A percentile compares a stretch with the other conserved stretches of the same genome.
Evolutionary conservation across 2,797 vertebrate species (phyloP).

Genomic region (Hemitrygon akajei): DNA sequence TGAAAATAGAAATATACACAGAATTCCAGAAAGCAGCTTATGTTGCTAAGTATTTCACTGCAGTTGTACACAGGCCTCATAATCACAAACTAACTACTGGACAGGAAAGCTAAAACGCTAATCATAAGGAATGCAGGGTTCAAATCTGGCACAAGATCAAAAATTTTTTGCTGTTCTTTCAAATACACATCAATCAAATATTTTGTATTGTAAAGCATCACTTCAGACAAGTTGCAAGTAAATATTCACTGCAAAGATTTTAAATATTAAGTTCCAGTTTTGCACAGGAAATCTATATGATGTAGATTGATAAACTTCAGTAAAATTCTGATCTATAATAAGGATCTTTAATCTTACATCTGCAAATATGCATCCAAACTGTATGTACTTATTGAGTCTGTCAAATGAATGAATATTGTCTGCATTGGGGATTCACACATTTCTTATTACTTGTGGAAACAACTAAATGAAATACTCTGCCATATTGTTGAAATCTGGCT

Average conservation of each 20-base stretch:
- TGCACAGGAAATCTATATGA: background rate
- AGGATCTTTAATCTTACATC: background rate
- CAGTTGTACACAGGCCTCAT: background rate
- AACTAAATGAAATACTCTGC: background rate
- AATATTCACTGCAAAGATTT: background rate
- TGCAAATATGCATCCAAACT: background rate
- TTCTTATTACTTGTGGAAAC: background rate
- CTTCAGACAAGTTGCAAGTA: background rate
- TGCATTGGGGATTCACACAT: background rate
- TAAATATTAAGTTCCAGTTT: background rate
- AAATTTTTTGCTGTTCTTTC: background rate
- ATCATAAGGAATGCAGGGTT: background rate
- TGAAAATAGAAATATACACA: background rate
- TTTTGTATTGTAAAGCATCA: background rate
- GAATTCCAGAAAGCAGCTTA: background rate
- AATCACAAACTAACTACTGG: background rate
- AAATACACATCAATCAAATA: background rate
- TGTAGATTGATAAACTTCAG: background rate
- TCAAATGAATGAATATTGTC: background rate
- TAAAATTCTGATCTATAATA: background rate
- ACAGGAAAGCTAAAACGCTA: background rate
- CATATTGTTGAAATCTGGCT: background rate
- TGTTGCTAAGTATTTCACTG: background rate
- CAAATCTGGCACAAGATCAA: background rate
- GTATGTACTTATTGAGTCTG: background rate